Evolutionary conservation across 2,113 vertebrate species (phyloP).

Genomic region (Cottus gobio): DNA sequence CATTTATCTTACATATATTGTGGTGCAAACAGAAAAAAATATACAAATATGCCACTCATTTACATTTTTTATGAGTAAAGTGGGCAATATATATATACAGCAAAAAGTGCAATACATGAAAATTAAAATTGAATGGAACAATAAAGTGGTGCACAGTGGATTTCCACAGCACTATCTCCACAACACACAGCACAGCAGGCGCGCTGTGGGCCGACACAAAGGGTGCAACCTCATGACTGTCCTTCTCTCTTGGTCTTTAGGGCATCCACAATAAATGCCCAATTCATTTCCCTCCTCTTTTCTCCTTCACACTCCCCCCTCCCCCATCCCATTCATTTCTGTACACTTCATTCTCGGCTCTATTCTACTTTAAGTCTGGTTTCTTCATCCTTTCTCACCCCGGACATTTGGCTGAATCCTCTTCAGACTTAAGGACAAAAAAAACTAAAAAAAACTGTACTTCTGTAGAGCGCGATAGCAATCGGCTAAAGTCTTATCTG

Average conservation of each 20-base stretch:
- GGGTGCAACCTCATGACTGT: slow-evolving; percentile 51
- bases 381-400: slow-evolving; percentile 23
- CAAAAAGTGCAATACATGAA: neutral
- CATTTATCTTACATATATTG: neutral
- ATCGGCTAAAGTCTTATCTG: slow-evolving; percentile 60
- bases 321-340: slow-evolving; percentile 20
- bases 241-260: slow-evolving; percentile 41
- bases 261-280: slow-evolving; percentile 52
- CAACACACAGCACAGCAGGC: slow-evolving; percentile 36
- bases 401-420: slow-evolving; percentile 39
- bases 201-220: slow-evolving; percentile 32
- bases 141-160: slow-evolving; percentile 33
- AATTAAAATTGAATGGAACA: slow-evolving; percentile 31
- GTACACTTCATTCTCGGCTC: slow-evolving; percentile 37
- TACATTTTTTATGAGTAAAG: neutral
- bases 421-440: slow-evolving; percentile 41
- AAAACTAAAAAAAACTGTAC: slow-evolving; percentile 55
- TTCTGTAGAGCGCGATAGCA: slow-evolving; percentile 39
- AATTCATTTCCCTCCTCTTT: slow-evolving; percentile 29
- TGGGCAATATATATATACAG: neutral
- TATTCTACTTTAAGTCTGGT: slow-evolving; percentile 27
- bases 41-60: neutral
- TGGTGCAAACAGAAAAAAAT: neutral
- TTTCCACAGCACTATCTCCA: slow-evolving; percentile 27
- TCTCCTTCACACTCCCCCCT: slow-evolving; percentile 24